Evolutionary conservation across 2,113 vertebrate genomes (phyloP).

Genomic region (Carassius carassius): DNA sequence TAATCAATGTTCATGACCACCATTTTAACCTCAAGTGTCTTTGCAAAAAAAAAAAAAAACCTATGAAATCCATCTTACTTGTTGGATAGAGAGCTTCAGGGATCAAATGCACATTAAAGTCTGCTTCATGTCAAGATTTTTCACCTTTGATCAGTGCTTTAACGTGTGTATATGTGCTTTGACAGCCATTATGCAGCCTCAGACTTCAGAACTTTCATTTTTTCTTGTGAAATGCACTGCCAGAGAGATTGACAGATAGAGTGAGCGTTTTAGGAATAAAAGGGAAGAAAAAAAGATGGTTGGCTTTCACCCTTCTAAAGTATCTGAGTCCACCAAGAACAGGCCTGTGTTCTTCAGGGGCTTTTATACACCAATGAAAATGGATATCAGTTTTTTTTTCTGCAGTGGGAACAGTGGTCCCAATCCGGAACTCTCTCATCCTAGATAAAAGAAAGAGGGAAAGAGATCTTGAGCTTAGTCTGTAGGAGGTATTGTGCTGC

Average conservation of each 20-base stretch:
- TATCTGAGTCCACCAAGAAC: slow-evolving; percentile 7
- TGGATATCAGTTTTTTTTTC: slow-evolving; percentile 10
- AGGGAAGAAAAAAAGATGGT: slow-evolving; percentile 7
- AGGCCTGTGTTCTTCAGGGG: neutral
- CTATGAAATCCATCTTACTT: slow-evolving; percentile 28
- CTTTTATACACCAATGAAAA: neutral
- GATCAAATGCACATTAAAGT: slow-evolving; percentile 43
- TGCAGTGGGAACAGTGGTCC: neutral
- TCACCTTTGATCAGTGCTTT: slow-evolving; percentile 50
- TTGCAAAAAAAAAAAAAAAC: neutral
- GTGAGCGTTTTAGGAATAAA: neutral
- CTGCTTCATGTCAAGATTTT: slow-evolving; percentile 15
- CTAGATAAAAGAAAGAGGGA: slow-evolving; percentile 26
- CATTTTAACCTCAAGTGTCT: neutral
- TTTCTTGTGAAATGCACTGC: slow-evolving; percentile 1
- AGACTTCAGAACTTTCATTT: slow-evolving; percentile 38
- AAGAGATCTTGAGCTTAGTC: slow-evolving; percentile 10
- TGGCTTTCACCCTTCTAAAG: neutral
- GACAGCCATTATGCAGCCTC: slow-evolving; percentile 45
- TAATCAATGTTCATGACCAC: neutral
- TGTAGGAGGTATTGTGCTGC: slow-evolving; percentile 20
- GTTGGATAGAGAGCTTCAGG: slow-evolving; percentile 39
- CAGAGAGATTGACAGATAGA: slow-evolving; percentile 35
- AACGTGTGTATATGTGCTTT: neutral
- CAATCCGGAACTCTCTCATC: slow-evolving; percentile 4